Percentiles rank a stretch among this genome's conserved stretches.
Conservation (phyloP, 2,797 vertebrate genomes). For the Champsocephalus esox region DNA sequence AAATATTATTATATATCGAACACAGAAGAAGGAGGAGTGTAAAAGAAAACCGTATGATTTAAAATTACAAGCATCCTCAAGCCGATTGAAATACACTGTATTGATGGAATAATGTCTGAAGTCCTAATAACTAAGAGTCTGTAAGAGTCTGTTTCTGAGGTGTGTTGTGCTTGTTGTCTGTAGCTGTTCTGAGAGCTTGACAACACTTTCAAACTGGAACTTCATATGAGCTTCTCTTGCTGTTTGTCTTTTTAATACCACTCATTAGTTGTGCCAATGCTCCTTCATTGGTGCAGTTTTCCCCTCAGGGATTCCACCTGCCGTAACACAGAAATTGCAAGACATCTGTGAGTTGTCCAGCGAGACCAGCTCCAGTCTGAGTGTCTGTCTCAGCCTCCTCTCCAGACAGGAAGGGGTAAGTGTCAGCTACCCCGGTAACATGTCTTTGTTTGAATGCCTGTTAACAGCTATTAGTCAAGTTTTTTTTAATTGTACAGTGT, state of each 20-base stretch:
- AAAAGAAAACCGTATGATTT: conserved; percentile 18
- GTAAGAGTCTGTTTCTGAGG: conserved; percentile 16
- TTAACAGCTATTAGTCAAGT: background rate
- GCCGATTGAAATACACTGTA: conserved; percentile 7
- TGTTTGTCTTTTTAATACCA: conserved; percentile 3
- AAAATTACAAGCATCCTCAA: conserved; percentile 15
- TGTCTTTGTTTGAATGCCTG: background rate
- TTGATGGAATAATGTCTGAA: conserved; percentile 8
- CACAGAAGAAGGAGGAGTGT: background rate
- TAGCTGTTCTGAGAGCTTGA: conserved; percentile 3
- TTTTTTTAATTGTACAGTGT: background rate
- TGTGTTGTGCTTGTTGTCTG: conserved; percentile 1
- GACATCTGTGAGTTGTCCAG: conserved; percentile 89
- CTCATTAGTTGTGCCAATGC: background rate
- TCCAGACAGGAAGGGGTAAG: conserved; percentile 92
- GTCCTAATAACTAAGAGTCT: conserved; percentile 18
- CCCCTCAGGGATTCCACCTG: conserved; percentile 83
- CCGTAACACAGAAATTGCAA: conserved; percentile 87
- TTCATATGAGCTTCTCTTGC: background rate
- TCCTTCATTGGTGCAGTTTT: conserved; percentile 30
- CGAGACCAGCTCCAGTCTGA: conserved; percentile 87
- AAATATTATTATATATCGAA: background rate
- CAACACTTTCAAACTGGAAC: background rate
- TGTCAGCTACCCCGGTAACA: conserved; percentile 33
- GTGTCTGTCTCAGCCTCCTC: conserved; percentile 89